phyloP scores from a whole-genome alignment of 2,888 invertebrate genomes.

The Eristalis tenax region DNA sequence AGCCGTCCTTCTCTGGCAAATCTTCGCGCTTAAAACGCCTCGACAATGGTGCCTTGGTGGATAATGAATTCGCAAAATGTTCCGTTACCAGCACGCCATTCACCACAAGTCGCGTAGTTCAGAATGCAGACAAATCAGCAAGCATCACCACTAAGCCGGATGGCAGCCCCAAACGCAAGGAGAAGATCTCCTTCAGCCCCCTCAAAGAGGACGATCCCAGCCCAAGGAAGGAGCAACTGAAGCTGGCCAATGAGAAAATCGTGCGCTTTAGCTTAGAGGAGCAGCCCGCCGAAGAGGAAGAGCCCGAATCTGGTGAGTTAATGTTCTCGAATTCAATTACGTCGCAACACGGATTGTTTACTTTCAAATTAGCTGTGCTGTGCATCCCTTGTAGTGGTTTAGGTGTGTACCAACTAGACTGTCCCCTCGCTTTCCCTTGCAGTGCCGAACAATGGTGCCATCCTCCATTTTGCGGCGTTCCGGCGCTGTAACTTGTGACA shows the following conservation, averaged over 20 bases:
- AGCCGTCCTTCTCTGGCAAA: not conserved
- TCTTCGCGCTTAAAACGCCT: slow-evolving; percentile 72
- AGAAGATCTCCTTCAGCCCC: slow-evolving; percentile 74
- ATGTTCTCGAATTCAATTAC: slow-evolving; percentile 4
- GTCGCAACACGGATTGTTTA: not conserved
- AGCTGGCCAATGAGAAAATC: slow-evolving; percentile 74
- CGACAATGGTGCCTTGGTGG: slow-evolving; percentile 73
- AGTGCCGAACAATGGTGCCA: too few species aligned
- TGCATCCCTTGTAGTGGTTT: not conserved
- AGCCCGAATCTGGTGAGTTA: slow-evolving; percentile 49
- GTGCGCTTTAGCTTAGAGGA: slow-evolving; percentile 43
- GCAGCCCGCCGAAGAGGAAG: slow-evolving; percentile 30
- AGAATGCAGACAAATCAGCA: not conserved
- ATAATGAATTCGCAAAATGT: slow-evolving; percentile 65
- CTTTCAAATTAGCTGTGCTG: not conserved
- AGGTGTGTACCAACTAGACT: not conserved
- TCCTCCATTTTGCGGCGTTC: not conserved
- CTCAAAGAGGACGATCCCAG: slow-evolving; percentile 74
- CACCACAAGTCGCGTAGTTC: not conserved
- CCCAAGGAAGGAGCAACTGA: slow-evolving; percentile 74
- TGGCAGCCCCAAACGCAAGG: slow-evolving; percentile 72
- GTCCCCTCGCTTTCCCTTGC: not conserved
- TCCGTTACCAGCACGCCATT: slow-evolving; percentile 27
- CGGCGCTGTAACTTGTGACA: slow-evolving; percentile 1
- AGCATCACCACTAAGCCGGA: slow-evolving; percentile 8